Percentiles rank a stretch among this genome's conserved stretches.
These are phyloP conservation scores for Loriculus beryllinus DNA, from an alignment of 2,797 vertebrate species.

Conservation along the genomic window DNA sequence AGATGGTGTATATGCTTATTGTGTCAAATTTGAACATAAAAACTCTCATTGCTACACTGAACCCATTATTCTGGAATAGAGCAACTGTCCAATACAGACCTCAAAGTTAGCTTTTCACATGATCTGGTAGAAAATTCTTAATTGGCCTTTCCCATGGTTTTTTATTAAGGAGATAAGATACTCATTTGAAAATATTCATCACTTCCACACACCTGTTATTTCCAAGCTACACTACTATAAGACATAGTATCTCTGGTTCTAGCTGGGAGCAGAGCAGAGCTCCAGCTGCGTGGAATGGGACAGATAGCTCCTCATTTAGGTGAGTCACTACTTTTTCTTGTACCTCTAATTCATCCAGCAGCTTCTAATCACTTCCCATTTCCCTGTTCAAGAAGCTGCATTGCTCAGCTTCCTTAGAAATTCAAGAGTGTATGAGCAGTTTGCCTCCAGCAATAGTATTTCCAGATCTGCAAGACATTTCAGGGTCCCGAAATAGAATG, in stretches of 20 bases:
- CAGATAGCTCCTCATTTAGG: background rate
- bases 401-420: background rate
- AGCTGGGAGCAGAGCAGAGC: background rate
- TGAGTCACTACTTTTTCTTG: background rate
- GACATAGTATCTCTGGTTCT: background rate
- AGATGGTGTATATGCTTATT: background rate
- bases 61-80: background rate
- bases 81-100: background rate
- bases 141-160: background rate
- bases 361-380: background rate
- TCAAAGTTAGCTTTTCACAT: background rate
- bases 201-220: background rate
- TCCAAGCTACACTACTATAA: background rate
- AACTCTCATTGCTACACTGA: background rate
- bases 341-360: background rate
- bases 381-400: background rate
- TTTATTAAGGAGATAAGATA: background rate
- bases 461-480: background rate
- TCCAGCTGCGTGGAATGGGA: background rate
- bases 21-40: background rate
- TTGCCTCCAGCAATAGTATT: background rate
- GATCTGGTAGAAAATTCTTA: background rate
- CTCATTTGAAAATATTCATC: background rate
- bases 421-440: background rate
- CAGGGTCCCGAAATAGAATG: background rate